Evolutionary conservation across 1,140 invertebrate species (phyloP).

Genomic region (Plutomurus gul): DNA sequence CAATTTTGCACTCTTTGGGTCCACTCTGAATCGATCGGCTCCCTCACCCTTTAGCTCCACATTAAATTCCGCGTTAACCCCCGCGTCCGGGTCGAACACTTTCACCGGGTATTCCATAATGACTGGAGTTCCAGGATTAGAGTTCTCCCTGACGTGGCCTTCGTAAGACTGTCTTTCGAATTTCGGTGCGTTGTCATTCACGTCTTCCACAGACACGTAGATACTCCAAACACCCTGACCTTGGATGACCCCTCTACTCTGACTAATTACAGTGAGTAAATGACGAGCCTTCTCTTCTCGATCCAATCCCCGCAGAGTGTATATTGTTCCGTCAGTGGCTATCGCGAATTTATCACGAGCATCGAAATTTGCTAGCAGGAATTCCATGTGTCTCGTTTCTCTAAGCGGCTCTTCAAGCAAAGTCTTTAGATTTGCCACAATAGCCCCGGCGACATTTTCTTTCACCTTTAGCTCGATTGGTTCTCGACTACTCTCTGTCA

Average conservation of each 20-base stretch:
- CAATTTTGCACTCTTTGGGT: constrained; percentile 69
- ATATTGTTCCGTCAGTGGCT: constrained; percentile 75
- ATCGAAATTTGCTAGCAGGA: constrained; percentile 78
- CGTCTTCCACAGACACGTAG: constrained; percentile 78
- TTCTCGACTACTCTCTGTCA: constrained; percentile 69
- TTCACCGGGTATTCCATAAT: constrained; percentile 65
- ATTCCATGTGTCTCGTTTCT: constrained; percentile 61
- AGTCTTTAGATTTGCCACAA: constrained; percentile 69
- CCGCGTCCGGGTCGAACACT: constrained; percentile 78
- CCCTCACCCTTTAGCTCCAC: constrained; percentile 75
- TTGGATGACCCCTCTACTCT: constrained; percentile 67
- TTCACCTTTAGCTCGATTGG: constrained; percentile 74
- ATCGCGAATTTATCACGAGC: constrained; percentile 75
- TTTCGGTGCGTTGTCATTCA: constrained; percentile 83
- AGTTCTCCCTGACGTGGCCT: constrained; percentile 80
- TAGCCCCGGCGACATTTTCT: constrained; percentile 75
- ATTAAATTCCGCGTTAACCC: constrained; percentile 72
- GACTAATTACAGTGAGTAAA: constrained; percentile 77
- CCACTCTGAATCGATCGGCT: constrained; percentile 74
- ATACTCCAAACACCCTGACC: constrained; percentile 77
- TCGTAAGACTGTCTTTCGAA: constrained; percentile 75
- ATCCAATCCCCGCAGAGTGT: constrained; percentile 74
- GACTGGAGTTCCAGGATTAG: constrained; percentile 71
- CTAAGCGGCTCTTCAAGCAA: constrained; percentile 48
- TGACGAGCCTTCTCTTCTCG: constrained; percentile 69